phyloP scores from a whole-genome alignment of 1,140 invertebrate species.

The Drosophila albomicans region DNA sequence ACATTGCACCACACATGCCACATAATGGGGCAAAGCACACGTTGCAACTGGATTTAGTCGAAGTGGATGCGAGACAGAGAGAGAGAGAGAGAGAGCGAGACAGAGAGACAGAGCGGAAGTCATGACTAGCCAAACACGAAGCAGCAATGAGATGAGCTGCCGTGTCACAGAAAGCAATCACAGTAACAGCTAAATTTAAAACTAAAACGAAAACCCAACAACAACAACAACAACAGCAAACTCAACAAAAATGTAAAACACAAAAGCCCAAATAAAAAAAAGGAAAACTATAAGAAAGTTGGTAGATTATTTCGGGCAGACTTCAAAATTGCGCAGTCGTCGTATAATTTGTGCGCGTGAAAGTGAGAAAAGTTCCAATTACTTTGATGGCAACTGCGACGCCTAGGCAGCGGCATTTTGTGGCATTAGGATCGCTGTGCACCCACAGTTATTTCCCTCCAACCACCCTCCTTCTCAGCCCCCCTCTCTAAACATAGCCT shows the following conservation, averaged over 20 bases:
- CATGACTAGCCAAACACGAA: slow-evolving; percentile 81
- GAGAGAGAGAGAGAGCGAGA: slow-evolving; percentile 3
- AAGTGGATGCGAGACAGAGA: slow-evolving; percentile 13
- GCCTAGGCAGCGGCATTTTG: slow-evolving; percentile 29
- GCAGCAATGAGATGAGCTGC: slow-evolving; percentile 70
- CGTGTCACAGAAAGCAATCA: slow-evolving; percentile 52
- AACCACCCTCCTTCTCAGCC: neutral
- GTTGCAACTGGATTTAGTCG: slow-evolving; percentile 60
- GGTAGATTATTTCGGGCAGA: slow-evolving; percentile 79
- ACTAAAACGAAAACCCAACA: slow-evolving; percentile 8
- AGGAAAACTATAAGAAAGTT: slow-evolving; percentile 68
- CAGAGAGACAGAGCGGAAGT: slow-evolving; percentile 68
- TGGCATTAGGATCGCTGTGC: slow-evolving; percentile 37
- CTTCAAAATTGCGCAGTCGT: slow-evolving; percentile 61
- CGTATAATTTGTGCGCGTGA: slow-evolving; percentile 83
- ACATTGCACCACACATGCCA: slow-evolving; percentile 76
- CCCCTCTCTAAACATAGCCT: neutral
- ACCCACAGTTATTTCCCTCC: slow-evolving; percentile 28
- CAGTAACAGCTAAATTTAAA: slow-evolving; percentile 21
- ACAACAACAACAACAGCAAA: slow-evolving; percentile 23
- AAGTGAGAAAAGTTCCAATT: slow-evolving; percentile 83
- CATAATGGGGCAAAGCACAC: slow-evolving; percentile 69
- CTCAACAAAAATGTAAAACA: slow-evolving; percentile 19
- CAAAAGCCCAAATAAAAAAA: slow-evolving; percentile 47
- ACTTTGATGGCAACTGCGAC: slow-evolving; percentile 49